phyloP scores from a whole-genome alignment of 2,888 invertebrate genomes.

The Macrosoma leucophasiata region DNA sequence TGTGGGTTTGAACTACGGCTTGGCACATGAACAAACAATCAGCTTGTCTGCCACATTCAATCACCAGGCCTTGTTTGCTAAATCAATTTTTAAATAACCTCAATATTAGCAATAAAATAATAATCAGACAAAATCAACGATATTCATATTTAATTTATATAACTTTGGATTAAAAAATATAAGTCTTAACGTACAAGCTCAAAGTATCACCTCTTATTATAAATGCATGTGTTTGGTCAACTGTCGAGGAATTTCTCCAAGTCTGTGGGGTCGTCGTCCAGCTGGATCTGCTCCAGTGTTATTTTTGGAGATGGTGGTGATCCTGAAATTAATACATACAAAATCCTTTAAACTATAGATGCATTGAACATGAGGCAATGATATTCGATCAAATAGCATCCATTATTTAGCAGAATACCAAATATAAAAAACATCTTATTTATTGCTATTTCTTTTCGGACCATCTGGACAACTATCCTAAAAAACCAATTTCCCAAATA shows the following conservation, averaged over 20 bases:
- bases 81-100: constrained; percentile 1
- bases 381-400: no score
- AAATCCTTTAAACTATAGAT: no score
- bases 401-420: no score
- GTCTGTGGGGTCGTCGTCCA: constrained; percentile 51
- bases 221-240: constrained; percentile 35
- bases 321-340: constrained; percentile 39
- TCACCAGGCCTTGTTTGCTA: no score
- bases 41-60: no score
- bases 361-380: no score
- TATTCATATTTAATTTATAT: constrained; percentile 47
- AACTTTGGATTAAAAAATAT: constrained; percentile 44
- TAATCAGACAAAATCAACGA: constrained; percentile 26
- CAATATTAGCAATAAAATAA: constrained; percentile 11
- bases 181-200: constrained; percentile 41
- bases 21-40: no score
- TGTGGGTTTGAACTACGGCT: no score
- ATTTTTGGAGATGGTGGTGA: constrained; percentile 39
- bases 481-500: no score
- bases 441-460: no score
- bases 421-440: no score
- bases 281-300: constrained; percentile 58
- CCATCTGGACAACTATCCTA: no score
- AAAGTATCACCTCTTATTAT: constrained; percentile 23
- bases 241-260: constrained; percentile 62